Evolutionary conservation across 2,797 vertebrate species (phyloP), one percentile per base, ranked within the genome.

Genomic region (Falco novaeseelandiae): DNA sequence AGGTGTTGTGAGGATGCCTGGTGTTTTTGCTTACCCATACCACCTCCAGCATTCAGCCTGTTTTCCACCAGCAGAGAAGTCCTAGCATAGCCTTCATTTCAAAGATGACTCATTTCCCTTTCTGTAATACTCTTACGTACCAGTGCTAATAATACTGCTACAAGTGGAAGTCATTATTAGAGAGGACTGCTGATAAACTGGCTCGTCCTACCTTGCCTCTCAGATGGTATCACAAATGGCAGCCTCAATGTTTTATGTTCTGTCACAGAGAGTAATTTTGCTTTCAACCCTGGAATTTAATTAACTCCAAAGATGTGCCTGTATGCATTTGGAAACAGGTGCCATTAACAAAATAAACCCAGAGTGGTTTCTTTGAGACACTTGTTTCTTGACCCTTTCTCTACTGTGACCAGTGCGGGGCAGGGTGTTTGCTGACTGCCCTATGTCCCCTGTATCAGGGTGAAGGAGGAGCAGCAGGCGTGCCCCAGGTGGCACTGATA

Each of bases 101-200:
- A 38, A 26, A 73, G 67, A 83, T 93, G 92, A 96, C 70, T 84
- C 94, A 91, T 82, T 95, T 97, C 93, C 95, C 81, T 72, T 87
- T 58, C 91, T 89, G 79, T 44, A 92, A 71, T 54, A 21, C 79
- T 83, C 73, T 89, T 92, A 49, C 1, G 1, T 90, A 40, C 54
- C 32, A 34, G 55, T 3, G 44, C 93, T 93, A 94, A 90, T 95
- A 93, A 93, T 90, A 89, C 40, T 83, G 70, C 63, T 80, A 34
- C 89, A 59, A 89, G 90, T 86, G 94, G 94, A 95, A 96, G 71
- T 91, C 36, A 14, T 95, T 86, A 91, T 95, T 95, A 63, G 1
- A 54, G 55, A 91, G 81, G 55, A 69, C 80, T 89, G 93, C 87
- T 90, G 95, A 96, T 82, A 92, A 88, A 77, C 61, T 94, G 66